phyloP scores from a whole-genome alignment of 2,888 invertebrate species.

The Luperina testacea region DNA sequence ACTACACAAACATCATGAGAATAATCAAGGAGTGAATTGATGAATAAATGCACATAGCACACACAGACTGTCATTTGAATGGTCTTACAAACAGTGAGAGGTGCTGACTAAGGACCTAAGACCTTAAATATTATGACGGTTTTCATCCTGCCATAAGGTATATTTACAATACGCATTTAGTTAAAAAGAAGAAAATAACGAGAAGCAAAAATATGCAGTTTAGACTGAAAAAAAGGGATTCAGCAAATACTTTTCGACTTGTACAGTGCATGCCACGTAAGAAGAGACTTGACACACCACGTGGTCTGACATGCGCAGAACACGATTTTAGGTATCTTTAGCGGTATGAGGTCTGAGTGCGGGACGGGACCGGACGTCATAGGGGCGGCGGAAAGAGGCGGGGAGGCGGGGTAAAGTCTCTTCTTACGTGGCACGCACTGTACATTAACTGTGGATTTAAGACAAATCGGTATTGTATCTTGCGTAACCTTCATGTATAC shows the following conservation, averaged over 20 bases:
- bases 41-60: neutral
- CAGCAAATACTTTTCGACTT: neutral
- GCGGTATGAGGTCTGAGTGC: too few species aligned
- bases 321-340: too few species aligned
- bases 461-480: neutral
- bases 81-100: slow-evolving; percentile 7
- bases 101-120: too few species aligned
- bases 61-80: neutral
- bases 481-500: neutral
- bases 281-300: too few species aligned
- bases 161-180: neutral
- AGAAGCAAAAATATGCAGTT: neutral
- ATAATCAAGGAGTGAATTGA: neutral
- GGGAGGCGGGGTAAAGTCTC: too few species aligned
- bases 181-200: neutral
- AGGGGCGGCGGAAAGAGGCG: too few species aligned
- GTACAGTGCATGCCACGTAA: too few species aligned
- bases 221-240: neutral
- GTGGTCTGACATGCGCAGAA: too few species aligned
- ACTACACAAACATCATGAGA: neutral
- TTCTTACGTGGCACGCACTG: too few species aligned
- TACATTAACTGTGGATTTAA: neutral
- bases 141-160: neutral
- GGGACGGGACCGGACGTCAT: too few species aligned
- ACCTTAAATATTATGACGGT: neutral